These are phyloP conservation scores for Teleopsis dalmanni DNA, from an alignment of 1,140 invertebrate genomes.

Conservation along the genomic window DNA sequence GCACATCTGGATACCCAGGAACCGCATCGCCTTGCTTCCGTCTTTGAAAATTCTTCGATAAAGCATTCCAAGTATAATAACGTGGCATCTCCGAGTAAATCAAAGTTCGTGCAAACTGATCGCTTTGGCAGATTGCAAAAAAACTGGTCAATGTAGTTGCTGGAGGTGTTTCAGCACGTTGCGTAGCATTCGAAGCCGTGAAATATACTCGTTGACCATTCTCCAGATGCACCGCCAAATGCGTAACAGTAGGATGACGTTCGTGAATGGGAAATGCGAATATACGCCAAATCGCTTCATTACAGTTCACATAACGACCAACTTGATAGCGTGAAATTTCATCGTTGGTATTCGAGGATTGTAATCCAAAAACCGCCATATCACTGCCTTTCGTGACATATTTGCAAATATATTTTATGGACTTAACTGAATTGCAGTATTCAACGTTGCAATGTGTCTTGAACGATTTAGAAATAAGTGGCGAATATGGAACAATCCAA, in stretches of 20 bases:
- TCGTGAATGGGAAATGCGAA: conserved; percentile 23
- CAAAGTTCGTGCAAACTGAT: conserved; percentile 41
- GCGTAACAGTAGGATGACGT: conserved; percentile 35
- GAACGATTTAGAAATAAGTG: conserved; percentile 20
- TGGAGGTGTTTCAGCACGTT: conserved; percentile 11
- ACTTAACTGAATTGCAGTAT: conserved; percentile 33
- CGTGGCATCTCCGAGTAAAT: conserved; percentile 44
- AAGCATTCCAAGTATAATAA: conserved; percentile 15
- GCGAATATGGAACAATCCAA: conserved; percentile 31
- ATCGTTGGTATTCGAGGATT: not conserved
- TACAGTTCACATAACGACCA: conserved; percentile 26
- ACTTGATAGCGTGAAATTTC: conserved; percentile 20
- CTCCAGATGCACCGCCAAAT: conserved; percentile 27
- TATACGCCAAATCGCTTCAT: conserved; percentile 21
- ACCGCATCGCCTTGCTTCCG: conserved; percentile 7
- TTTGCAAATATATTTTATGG: conserved; percentile 30
- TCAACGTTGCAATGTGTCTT: conserved; percentile 35
- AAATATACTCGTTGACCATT: conserved; percentile 10
- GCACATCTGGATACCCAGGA: conserved; percentile 24
- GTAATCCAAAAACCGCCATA: conserved; percentile 37
- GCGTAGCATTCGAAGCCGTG: conserved; percentile 5
- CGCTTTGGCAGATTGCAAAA: conserved; percentile 27
- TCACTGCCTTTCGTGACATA: conserved; percentile 22
- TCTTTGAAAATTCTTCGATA: conserved; percentile 14
- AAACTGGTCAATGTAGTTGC: conserved; percentile 33